Percentiles rank a stretch among this genome's conserved stretches.
These are phyloP conservation scores for Ormyrus labotus DNA, from an alignment of 2,888 invertebrate species.

Conservation along the genomic window DNA sequence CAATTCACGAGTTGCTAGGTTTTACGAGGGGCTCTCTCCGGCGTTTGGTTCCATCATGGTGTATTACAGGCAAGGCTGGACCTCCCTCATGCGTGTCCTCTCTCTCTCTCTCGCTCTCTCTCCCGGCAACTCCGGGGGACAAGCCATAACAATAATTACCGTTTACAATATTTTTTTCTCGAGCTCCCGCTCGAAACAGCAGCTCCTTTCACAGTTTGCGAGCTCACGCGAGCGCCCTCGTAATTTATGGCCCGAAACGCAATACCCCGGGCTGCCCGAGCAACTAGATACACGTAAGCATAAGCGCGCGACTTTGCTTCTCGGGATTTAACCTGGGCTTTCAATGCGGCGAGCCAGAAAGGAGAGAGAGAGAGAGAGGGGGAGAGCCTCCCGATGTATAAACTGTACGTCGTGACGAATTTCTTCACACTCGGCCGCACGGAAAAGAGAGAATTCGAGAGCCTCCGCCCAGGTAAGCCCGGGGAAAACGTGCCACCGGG, in stretches of 20 bases:
- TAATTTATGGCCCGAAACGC: slow-evolving; percentile 58
- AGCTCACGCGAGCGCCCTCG: not conserved
- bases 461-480: not conserved
- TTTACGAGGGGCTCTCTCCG: slow-evolving; percentile 40
- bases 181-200: slow-evolving; percentile 12
- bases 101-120: not conserved
- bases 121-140: slow-evolving; percentile 19
- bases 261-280: slow-evolving; percentile 16
- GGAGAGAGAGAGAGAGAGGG: not conserved
- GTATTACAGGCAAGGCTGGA: slow-evolving; percentile 31
- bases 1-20: slow-evolving; percentile 21
- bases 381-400: slow-evolving; percentile 18
- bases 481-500: not conserved
- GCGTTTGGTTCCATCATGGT: slow-evolving; percentile 50
- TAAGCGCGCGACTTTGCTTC: slow-evolving; percentile 15
- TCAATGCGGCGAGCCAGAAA: not conserved
- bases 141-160: slow-evolving; percentile 53
- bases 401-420: slow-evolving; percentile 62
- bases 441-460: slow-evolving; percentile 4
- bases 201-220: slow-evolving; percentile 33
- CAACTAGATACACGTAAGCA: slow-evolving; percentile 33
- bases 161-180: slow-evolving; percentile 49
- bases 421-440: slow-evolving; percentile 59
- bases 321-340: slow-evolving; percentile 41
- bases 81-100: slow-evolving; percentile 34